phyloP scores from a whole-genome alignment of 2,888 invertebrate species.

The Sthenelais limicola region DNA sequence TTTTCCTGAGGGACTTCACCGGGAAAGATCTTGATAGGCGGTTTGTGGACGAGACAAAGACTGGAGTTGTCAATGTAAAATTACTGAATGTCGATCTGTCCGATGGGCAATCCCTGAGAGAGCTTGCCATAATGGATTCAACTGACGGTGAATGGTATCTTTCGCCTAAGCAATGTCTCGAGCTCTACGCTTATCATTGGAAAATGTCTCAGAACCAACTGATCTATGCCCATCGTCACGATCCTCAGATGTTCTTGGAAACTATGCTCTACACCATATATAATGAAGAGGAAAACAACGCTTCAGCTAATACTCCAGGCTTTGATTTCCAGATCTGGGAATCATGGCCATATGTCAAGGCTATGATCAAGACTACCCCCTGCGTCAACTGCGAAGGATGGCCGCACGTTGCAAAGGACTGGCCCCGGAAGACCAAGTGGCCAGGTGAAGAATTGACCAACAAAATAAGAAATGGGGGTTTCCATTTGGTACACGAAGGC shows the following conservation, averaged over 20 bases:
- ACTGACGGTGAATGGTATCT: slow-evolving; percentile 24
- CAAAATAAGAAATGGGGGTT: not conserved
- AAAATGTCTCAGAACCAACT: not conserved
- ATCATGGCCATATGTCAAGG: not conserved
- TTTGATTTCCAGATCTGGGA: slow-evolving; percentile 14
- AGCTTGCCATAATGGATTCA: slow-evolving; percentile 15
- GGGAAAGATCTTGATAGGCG: not conserved
- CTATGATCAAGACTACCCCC: not conserved
- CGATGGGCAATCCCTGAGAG: slow-evolving; percentile 13
- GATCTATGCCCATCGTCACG: slow-evolving; percentile 4
- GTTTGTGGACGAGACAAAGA: not conserved
- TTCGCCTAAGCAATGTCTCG: slow-evolving; percentile 2
- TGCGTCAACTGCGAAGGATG: slow-evolving; percentile 15
- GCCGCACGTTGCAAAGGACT: not conserved
- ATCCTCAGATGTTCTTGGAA: slow-evolving; percentile 4
- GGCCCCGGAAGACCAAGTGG: slow-evolving; percentile 11
- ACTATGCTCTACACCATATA: not conserved
- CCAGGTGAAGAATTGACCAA: not conserved
- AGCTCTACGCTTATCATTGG: slow-evolving; percentile 6
- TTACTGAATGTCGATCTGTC: slow-evolving; percentile 11
- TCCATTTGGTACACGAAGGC: slow-evolving; percentile 4
- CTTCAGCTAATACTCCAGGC: not conserved
- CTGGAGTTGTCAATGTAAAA: slow-evolving; percentile 4
- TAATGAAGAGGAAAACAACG: not conserved
- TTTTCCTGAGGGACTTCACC: slow-evolving; percentile 15